Base-by-base conservation (phyloP, 1,140 invertebrate genomes). In the Sycobia sp. region DNA sequence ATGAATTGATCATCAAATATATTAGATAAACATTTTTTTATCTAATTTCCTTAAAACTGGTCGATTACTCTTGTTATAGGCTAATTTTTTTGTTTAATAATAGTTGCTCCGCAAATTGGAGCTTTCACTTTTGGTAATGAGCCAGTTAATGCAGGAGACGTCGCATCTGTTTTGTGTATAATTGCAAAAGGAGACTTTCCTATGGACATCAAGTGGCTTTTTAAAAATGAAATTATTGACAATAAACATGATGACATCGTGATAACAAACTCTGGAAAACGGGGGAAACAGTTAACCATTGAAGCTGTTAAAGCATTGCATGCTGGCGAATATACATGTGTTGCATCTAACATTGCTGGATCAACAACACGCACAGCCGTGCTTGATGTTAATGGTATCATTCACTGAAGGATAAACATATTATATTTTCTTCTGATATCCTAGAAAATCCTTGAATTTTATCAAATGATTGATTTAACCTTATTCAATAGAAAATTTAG, bases 361-460 rank as follows among this genome's bases (percentile, higher is more conserved):
- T 75, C 79, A 16, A 83, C 85, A 65, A 87, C 86, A 67, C 85
- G 87, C 79, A 86, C 89, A 59, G 86, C 89, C 70, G 76, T 85
- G 67, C 82, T 91, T 60, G 83, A 88, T 72, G 89, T 91, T 73
- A 90, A 91, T 84, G 90, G 90, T 92, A 83, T 54, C n/a, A n/a
- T 39, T 51, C 0, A 49, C 5, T 16, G 13, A 9, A 18, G 25
- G 16, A 49, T 1, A 16, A 18, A 49, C 20, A 25, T n/a, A 13
- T 44, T 18, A 20, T 87, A 88, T 76, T 76, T 32, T 41, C 39
- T n/a, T 41, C 39, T 16, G 8, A 41, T 7, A n/a, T 41, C 14
- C 39, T 41, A n/a, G 39, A 16, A 32, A 32, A n/a, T n/a, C n/a
- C n/a, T n/a, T n/a, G n/a, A n/a, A n/a, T n/a, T n/a, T n/a, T 13